Percentiles rank a stretch among this genome's conserved stretches.
phyloP scores from a whole-genome alignment of 2,797 vertebrate species.

The Novumbra hubbsi region DNA sequence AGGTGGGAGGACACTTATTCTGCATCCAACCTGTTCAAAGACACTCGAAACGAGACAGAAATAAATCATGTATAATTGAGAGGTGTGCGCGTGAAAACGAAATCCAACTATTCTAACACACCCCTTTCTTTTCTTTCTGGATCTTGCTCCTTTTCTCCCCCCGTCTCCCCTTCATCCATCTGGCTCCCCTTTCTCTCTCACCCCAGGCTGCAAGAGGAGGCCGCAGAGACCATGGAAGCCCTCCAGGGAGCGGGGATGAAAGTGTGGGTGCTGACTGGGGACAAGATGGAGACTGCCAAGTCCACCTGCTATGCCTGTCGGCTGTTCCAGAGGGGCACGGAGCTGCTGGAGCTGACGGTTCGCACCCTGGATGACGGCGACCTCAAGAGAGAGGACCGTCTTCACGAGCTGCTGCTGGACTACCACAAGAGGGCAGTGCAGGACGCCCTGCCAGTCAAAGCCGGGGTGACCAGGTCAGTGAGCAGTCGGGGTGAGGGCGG shows the following conservation, averaged over 20 bases:
- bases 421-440: slow-evolving; percentile 88
- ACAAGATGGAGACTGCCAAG: slow-evolving; percentile 98
- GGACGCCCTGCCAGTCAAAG: slow-evolving; percentile 77
- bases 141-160: neutral
- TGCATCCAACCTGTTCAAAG: too few species aligned
- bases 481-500: neutral
- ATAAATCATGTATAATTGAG: too few species aligned
- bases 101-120: neutral
- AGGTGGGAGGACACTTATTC: slow-evolving; percentile 75
- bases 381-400: slow-evolving; percentile 78
- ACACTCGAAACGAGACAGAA: too few species aligned
- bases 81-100: slow-evolving; percentile 74
- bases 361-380: slow-evolving; percentile 77
- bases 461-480: slow-evolving; percentile 80
- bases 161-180: too few species aligned
- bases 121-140: neutral
- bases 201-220: slow-evolving; percentile 90
- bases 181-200: neutral
- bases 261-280: slow-evolving; percentile 96
- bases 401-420: slow-evolving; percentile 88
- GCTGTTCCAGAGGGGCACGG: slow-evolving; percentile 89
- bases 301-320: slow-evolving; percentile 95
- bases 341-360: slow-evolving; percentile 89
- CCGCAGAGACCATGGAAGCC: slow-evolving; percentile 92
- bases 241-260: slow-evolving; percentile 93